A percentile compares a stretch with the other conserved stretches of the same genome.
These are phyloP conservation scores for Pogonocherus hispidulus DNA, from an alignment of 2,888 invertebrate species.

Conservation along the genomic window DNA sequence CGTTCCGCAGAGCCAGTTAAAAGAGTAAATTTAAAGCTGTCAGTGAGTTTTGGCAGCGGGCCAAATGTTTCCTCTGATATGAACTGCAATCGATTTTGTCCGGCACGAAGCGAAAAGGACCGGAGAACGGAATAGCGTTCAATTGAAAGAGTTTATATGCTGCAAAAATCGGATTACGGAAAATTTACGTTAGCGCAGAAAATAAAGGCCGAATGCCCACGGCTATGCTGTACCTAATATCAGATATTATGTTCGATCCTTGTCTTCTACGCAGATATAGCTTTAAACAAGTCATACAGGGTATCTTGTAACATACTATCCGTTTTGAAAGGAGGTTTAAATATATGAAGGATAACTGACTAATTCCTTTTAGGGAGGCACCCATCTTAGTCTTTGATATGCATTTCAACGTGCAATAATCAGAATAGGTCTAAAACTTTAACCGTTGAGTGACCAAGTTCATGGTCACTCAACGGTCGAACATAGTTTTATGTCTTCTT, in stretches of 20 bases:
- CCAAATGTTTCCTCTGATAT: slow-evolving; percentile 56
- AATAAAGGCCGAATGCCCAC: background rate
- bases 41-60: slow-evolving; percentile 55
- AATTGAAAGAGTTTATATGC: slow-evolving; percentile 39
- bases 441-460: too few species aligned
- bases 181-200: slow-evolving; percentile 27
- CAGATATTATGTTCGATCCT: slow-evolving; percentile 4
- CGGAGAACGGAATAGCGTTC: slow-evolving; percentile 36
- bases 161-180: slow-evolving; percentile 54
- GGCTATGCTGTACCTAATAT: slow-evolving; percentile 4
- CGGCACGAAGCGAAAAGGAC: slow-evolving; percentile 34
- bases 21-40: slow-evolving; percentile 44
- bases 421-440: too few species aligned
- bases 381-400: too few species aligned
- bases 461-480: too few species aligned
- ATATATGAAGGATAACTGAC: too few species aligned
- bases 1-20: slow-evolving; percentile 16
- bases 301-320: too few species aligned
- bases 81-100: slow-evolving; percentile 56
- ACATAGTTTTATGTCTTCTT: too few species aligned
- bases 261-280: background rate
- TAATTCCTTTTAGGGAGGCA: too few species aligned
- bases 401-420: too few species aligned
- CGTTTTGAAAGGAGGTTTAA: too few species aligned
- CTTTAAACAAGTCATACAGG: background rate